Percentiles rank a stretch among this genome's conserved stretches.
Conservation (phyloP, 2,888 invertebrate genomes). For the Suillia variegata region DNA sequence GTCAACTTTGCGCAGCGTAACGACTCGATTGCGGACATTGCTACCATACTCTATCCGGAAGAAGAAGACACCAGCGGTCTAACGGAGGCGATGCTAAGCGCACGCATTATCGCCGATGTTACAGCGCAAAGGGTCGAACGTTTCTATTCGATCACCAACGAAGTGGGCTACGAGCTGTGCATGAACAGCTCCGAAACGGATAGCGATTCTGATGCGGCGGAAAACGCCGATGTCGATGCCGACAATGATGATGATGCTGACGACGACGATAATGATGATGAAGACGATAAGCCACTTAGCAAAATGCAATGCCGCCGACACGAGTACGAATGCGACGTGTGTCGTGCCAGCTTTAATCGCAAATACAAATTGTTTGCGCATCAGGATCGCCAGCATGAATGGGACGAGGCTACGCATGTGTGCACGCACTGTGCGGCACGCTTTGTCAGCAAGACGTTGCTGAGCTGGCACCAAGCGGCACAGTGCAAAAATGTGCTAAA, state of each 20-base stretch:
- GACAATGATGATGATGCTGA: too few relatives aligned
- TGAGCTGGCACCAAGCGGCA: slow-evolving; percentile 63
- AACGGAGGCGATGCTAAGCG: slow-evolving; percentile 30
- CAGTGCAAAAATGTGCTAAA: slow-evolving; percentile 53
- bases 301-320: slow-evolving; percentile 7
- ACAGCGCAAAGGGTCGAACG: slow-evolving; percentile 38
- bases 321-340: slow-evolving; percentile 48
- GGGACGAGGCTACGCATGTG: slow-evolving; percentile 63
- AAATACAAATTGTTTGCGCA: slow-evolving; percentile 54
- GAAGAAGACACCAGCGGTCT: slow-evolving; percentile 32
- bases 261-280: slow-evolving; percentile 35
- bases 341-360: slow-evolving; percentile 41
- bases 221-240: slow-evolving; percentile 19
- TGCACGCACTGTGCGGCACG: slow-evolving; percentile 64
- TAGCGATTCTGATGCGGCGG: slow-evolving; percentile 39
- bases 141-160: slow-evolving; percentile 58
- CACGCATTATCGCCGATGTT: slow-evolving; percentile 43
- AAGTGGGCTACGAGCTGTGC: slow-evolving; percentile 53
- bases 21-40: slow-evolving; percentile 35
- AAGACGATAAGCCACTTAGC: slow-evolving; percentile 14
- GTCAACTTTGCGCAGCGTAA: slow-evolving; percentile 35
- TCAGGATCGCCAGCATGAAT: slow-evolving; percentile 44
- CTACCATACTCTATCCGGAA: slow-evolving; percentile 46
- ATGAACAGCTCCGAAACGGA: slow-evolving; percentile 50
- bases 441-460: slow-evolving; percentile 63